phyloP scores from a whole-genome alignment of 1,140 invertebrate genomes.

The Steinernema feltiae region DNA sequence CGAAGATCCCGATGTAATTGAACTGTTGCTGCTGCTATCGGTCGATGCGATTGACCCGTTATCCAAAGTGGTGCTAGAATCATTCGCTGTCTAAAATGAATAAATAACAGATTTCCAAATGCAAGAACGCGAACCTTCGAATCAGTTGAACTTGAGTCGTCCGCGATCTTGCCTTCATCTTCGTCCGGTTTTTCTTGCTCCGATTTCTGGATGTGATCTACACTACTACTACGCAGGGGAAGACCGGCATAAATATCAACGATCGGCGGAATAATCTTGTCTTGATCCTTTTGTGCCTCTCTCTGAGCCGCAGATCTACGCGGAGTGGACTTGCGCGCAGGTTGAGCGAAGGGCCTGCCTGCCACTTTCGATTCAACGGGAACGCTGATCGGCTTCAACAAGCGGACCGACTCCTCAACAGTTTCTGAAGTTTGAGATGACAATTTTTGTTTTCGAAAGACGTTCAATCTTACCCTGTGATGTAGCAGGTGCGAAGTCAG shows the following conservation, averaged over 20 bases:
- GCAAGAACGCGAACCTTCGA: background rate
- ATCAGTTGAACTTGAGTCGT: no score
- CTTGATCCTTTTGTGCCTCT: background rate
- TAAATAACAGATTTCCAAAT: background rate
- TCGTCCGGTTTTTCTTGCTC: background rate
- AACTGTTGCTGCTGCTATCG: slow-evolving; percentile 4
- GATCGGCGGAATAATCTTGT: background rate
- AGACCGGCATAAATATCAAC: background rate
- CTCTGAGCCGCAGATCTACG: background rate
- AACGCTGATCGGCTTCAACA: background rate
- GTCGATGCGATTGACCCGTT: slow-evolving; percentile 5
- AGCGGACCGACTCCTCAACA: background rate
- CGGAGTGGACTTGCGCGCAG: background rate
- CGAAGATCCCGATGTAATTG: background rate
- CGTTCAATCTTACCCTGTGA: background rate
- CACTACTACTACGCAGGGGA: background rate
- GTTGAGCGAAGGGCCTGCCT: background rate
- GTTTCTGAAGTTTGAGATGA: background rate
- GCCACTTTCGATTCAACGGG: background rate
- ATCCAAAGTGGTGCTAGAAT: background rate
- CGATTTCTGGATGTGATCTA: no score
- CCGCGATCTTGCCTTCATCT: background rate
- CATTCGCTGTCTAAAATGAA: background rate
- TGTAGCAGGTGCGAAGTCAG: background rate
- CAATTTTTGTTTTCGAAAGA: background rate